Percentiles rank a stretch among this genome's conserved stretches.
Evolutionary conservation across 2,113 vertebrate species (phyloP).

Genomic region (Phasianus colchicus): DNA sequence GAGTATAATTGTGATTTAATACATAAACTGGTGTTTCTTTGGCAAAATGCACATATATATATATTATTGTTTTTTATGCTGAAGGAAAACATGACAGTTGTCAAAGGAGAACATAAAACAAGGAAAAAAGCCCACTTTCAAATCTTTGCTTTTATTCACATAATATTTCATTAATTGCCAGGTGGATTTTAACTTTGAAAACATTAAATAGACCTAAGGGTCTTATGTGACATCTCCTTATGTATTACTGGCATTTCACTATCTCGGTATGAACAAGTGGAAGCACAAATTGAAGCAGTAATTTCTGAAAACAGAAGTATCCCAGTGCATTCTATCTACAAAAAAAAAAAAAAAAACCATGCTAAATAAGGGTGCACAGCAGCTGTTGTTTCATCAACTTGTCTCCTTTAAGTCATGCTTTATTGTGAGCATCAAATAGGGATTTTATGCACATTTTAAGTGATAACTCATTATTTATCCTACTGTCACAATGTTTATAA

Average conservation of each 20-base stretch:
- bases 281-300: neutral
- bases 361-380: neutral
- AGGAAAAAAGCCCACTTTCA: neutral
- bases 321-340: neutral
- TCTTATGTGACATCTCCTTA: neutral
- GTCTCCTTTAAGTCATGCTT: neutral
- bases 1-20: neutral
- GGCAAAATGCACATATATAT: accelerated
- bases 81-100: neutral
- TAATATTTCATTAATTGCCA: neutral
- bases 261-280: neutral
- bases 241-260: neutral
- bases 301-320: neutral
- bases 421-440: neutral
- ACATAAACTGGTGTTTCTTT: neutral
- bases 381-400: neutral
- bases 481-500: neutral
- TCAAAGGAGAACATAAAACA: neutral
- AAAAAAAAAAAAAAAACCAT: neutral
- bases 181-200: neutral
- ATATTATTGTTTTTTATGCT: accelerated
- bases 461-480: neutral
- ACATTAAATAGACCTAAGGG: neutral
- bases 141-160: accelerated
- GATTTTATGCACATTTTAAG: neutral